These are phyloP conservation scores for Loris lydekkerianus DNA, from an alignment of 2,797 vertebrate species.

Conservation along the genomic window DNA sequence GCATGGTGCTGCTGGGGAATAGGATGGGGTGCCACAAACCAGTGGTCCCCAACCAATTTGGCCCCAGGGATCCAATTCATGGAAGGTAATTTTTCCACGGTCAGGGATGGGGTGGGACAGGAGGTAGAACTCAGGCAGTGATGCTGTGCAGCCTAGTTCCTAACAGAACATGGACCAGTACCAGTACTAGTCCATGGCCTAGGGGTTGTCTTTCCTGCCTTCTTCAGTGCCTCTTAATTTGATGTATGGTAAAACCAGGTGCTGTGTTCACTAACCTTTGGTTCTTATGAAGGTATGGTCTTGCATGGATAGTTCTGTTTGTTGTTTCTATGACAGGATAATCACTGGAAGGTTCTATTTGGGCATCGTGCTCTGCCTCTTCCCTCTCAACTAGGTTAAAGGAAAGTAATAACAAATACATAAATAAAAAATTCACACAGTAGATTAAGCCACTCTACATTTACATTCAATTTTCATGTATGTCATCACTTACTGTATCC, in stretches of 20 bases:
- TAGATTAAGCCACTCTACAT: neutral
- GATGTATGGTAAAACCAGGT: neutral
- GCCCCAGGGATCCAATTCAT: too few species aligned
- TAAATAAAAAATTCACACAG: neutral
- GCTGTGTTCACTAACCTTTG: neutral
- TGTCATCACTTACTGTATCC: neutral
- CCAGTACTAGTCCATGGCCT: too few species aligned
- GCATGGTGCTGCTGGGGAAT: neutral
- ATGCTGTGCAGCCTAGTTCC: too few species aligned
- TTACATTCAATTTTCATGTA: neutral
- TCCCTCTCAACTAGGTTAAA: neutral
- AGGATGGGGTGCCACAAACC: neutral
- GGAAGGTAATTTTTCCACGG: too few species aligned
- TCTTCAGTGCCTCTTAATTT: neutral
- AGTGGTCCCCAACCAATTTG: too few species aligned
- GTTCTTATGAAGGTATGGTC: neutral
- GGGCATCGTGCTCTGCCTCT: neutral
- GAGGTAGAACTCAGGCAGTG: too few species aligned
- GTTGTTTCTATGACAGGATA: neutral
- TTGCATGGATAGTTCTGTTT: neutral
- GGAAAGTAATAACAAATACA: neutral
- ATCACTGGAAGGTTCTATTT: neutral
- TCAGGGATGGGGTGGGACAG: too few species aligned
- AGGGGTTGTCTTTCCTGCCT: neutral
- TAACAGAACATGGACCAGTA: too few species aligned